Evolutionary conservation across 2,797 vertebrate species (phyloP).

Genomic region (Gadopsis marmoratus): DNA sequence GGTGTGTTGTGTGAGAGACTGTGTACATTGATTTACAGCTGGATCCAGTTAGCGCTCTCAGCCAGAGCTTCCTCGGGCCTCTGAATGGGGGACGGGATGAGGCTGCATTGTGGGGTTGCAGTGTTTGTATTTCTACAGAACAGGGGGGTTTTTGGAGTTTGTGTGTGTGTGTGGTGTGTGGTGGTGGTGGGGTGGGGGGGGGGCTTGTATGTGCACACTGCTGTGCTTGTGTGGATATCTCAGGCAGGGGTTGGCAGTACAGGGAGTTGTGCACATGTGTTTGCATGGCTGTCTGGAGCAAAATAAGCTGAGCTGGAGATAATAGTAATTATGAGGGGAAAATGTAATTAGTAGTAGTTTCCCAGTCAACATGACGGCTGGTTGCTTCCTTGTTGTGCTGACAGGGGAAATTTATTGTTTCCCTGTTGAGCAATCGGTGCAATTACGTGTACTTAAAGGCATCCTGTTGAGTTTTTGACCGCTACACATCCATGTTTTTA

Average conservation of each 20-base stretch:
- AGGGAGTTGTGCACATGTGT: not conserved
- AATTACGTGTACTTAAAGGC: not conserved
- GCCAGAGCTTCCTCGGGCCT: constrained; percentile 80
- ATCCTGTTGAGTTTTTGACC: not conserved
- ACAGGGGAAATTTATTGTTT: not conserved
- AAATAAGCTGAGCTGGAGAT: constrained; percentile 3
- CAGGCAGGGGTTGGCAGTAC: not conserved
- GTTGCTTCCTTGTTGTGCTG: not conserved
- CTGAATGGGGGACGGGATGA: constrained; percentile 52
- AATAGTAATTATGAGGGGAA: constrained; percentile 1
- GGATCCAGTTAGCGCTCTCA: constrained; percentile 81
- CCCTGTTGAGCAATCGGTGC: not conserved
- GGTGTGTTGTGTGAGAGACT: constrained; percentile 63
- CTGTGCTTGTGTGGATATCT: constrained; percentile 8
- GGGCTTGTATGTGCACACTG: not conserved
- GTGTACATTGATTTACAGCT: constrained; percentile 79
- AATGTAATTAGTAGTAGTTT: not conserved
- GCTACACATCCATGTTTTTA: not conserved
- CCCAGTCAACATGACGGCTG: not conserved
- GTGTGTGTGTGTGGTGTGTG: constrained; percentile 5
- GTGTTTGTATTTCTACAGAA: constrained; percentile 18
- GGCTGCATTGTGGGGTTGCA: constrained; percentile 15
- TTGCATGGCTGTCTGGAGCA: not conserved
- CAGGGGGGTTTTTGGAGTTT: not conserved
- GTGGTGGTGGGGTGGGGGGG: too few relatives aligned